Percentiles rank a stretch among this genome's conserved stretches.
These are phyloP conservation scores for Drosophila fuyamai DNA, from an alignment of 1,140 invertebrate species.

Conservation along the genomic window DNA sequence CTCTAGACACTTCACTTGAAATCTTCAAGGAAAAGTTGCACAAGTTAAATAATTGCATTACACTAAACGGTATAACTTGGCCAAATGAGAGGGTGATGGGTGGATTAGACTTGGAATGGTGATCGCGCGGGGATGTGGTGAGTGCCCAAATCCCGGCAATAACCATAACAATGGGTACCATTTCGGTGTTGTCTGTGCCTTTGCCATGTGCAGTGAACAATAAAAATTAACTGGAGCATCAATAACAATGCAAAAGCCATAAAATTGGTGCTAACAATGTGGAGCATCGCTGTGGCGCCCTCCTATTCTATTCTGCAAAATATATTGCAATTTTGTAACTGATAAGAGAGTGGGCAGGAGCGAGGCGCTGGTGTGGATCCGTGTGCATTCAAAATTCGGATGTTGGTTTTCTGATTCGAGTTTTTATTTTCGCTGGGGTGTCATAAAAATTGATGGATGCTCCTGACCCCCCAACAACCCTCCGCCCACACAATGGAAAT, in stretches of 20 bases:
- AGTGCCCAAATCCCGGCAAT: slow-evolving; percentile 24
- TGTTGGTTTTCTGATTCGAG: slow-evolving; percentile 56
- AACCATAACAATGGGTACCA: slow-evolving; percentile 43
- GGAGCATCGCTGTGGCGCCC: slow-evolving; percentile 47
- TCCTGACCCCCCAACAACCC: neutral
- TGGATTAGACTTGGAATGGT: neutral
- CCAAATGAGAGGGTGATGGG: slow-evolving; percentile 14
- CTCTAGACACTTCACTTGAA: slow-evolving; percentile 13
- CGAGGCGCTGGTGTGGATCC: slow-evolving; percentile 7
- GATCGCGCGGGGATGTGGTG: neutral
- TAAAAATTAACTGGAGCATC: slow-evolving; percentile 75
- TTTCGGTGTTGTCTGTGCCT: slow-evolving; percentile 10
- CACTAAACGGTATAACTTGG: slow-evolving; percentile 61
- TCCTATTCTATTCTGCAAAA: slow-evolving; percentile 35
- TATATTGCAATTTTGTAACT: slow-evolving; percentile 68
- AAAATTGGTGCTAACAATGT: slow-evolving; percentile 74
- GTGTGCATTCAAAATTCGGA: slow-evolving; percentile 58
- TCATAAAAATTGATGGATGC: slow-evolving; percentile 81
- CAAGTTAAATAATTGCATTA: slow-evolving; percentile 82
- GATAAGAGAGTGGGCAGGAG: slow-evolving; percentile 17
- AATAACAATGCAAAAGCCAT: slow-evolving; percentile 79
- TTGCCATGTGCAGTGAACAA: slow-evolving; percentile 60
- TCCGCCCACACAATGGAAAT: slow-evolving; percentile 43
- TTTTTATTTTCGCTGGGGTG: slow-evolving; percentile 66
- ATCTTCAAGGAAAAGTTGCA: slow-evolving; percentile 54